Evolutionary conservation across 2,113 vertebrate species (phyloP).

Genomic region (Camelus dromedarius): DNA sequence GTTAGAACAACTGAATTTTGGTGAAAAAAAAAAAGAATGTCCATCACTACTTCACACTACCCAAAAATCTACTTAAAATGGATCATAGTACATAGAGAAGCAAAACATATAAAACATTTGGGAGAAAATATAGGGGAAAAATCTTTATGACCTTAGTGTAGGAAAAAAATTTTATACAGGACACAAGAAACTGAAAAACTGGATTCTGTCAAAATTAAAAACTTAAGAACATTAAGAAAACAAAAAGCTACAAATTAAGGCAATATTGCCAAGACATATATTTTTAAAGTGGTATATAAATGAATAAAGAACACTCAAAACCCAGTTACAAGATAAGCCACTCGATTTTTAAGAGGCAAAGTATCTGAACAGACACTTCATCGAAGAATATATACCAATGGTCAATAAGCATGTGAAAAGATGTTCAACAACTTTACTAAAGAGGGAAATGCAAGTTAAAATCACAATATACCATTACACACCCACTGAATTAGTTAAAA

Average conservation of each 20-base stretch:
- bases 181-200: slow-evolving; percentile 1
- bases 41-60: not conserved
- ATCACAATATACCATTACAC: not conserved
- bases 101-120: not conserved
- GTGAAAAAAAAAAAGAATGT: not conserved
- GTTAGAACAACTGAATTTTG: not conserved
- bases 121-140: not conserved
- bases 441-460: slow-evolving; percentile 19
- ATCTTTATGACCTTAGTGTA: not conserved
- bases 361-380: not conserved
- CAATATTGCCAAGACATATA: not conserved
- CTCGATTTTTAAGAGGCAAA: not conserved
- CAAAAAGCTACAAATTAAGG: not conserved
- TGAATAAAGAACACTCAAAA: slow-evolving; percentile 29
- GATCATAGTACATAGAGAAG: not conserved
- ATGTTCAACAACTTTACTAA: slow-evolving; percentile 18
- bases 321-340: not conserved
- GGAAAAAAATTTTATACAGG: not conserved
- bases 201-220: slow-evolving; percentile 41
- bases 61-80: not conserved
- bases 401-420: not conserved
- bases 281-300: not conserved
- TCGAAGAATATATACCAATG: not conserved
- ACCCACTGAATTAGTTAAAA: not conserved
- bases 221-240: not conserved